Evolutionary conservation across 2,113 vertebrate genomes (phyloP), one percentile per base, ranked within the genome.

Genomic region (Lophochroa leadbeateri): DNA sequence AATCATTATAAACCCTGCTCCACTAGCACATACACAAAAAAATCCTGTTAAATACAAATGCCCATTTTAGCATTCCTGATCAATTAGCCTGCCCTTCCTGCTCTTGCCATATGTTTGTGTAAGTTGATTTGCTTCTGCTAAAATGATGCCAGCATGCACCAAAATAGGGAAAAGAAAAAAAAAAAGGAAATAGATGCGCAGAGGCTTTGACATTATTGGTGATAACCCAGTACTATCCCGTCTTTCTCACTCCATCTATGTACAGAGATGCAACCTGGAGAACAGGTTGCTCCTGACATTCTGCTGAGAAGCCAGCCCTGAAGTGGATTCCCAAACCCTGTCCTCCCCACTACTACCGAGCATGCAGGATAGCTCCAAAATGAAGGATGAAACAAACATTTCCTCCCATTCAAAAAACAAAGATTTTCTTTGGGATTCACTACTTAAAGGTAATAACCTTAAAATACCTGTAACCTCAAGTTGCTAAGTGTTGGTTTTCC

Each of bases 71-170:
- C 53, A 49, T 91, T 78, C 47, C 64, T 81, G 64, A 70, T 81
- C 63, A 90, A 77, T 68, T 64, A 93, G 78, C n/a, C 41, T 92
- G 87, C 61, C n/a, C 28, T 82, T 94, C 67, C 81, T 90, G 35
- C 53, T 87, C 44, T 65, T 58, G 53, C 67, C 58, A 39, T 91
- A 76, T 61, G 35, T 41, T 74, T 88, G 67, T 29, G 4, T 63
- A 90, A 94, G 23, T 69, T 77, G 84, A 94, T 88, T 94, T 87
- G 28, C 41, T 85, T 83, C 61, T 70, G 37, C 58, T 93, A 53
- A 63, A 91, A 63, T 69, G 31, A 87, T 69, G 74, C 17, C 75
- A 46, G 37, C 17, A 31, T 37, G 39, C 44, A 76, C 68, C 49
- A 77, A 82, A 94, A 82, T 10, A 39, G n/a, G 20, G 41, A 14